Base-by-base conservation (phyloP, 2,888 invertebrate genomes). In the Tipula lateralis region DNA sequence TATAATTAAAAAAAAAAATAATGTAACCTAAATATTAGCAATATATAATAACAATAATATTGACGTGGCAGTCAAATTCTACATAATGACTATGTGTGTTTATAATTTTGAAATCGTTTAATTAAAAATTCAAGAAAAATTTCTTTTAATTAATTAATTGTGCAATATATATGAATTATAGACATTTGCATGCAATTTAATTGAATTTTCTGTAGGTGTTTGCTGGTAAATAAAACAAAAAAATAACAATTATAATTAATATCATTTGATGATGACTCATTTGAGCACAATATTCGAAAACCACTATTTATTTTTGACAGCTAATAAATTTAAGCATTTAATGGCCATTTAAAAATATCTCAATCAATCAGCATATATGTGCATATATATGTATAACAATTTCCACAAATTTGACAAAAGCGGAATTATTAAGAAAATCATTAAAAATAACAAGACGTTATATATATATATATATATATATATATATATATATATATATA, bases 271-370 rank as follows among this genome's bases (percentile, higher is more conserved):
- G 66, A 66, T 66, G 66, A 66, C 24, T 66, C 66, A 66, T 66
- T 24, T 66, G 16, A 44, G 16, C 44, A 44, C n/a, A 44, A 66
- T 66, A 66, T 66, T 66, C 66, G 24, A 66, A 66, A 66, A 66
- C 66, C 66, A 66, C 66, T 66, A 66, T 66, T 66, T 24, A 66
- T 24, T 66, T 4, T 9, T 66, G 66, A 66, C 66, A 66, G 66
- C 66, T 66, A 66, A 66, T 66, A 66, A 66, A 66, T 66, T 66
- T 66, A 9, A 66, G 66, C 66, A 66, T 66, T 66, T 66, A 66
- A 66, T 66, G 66, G 12, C 66, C 66, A 66, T 66, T 66, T 66
- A 66, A 66, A 66, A 66, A 66, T 66, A 66, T 24, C 66, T 66
- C 66, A 66, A 66, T 66, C 66, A 66, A 66, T 66, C 66, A 66